Evolutionary conservation across 2,888 invertebrate species (phyloP), one percentile per base, ranked within the genome.

Genomic region (Sinhomidia bicolor): DNA sequence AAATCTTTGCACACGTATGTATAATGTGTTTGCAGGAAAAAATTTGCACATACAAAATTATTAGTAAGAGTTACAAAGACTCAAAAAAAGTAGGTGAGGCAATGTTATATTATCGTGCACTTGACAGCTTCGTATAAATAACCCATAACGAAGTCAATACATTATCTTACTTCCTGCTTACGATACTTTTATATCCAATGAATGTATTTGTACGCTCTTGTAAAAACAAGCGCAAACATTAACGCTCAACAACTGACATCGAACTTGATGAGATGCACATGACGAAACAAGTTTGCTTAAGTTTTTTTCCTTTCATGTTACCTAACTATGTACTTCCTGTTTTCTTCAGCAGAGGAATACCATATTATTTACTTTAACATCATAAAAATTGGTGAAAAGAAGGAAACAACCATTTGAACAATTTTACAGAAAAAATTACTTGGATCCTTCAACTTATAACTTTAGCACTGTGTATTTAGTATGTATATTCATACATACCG

Each of bases 21-120:
- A 10, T 62, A 92, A 92, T 95, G 94, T 1, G 94, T 94, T 71
- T 90, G 87, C 89, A 29, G 10, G 79, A 76, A 57, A 51, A 7
- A 47, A 6, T 62, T 20, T 68, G 20, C 32, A 29, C 29, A 12
- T 10, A 44, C 3, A 47, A 47, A 23, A 47, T 62, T 71, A 44
- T 1, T 23, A 47, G 9, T 71, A 14, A 9, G 7, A 36, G 36
- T 26, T 62, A 17, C 10, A 62, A 10, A 41, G 17, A n/a, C n/a
- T n/a, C n/a, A n/a, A n/a, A n/a, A n/a, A n/a, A n/a, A n/a, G n/a
- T 36, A 29, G 62, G 9, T 2, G 1, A 14, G n/a, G 7, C 29
- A 32, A 14, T 65, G n/a, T 32, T 10, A 12, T n/a, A n/a, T 26
- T 9, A 65, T 26, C 20, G 20, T 3, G 20, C 20, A 12, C 23